Conservation (phyloP, 1,140 invertebrate genomes). For the Limonius californicus region DNA sequence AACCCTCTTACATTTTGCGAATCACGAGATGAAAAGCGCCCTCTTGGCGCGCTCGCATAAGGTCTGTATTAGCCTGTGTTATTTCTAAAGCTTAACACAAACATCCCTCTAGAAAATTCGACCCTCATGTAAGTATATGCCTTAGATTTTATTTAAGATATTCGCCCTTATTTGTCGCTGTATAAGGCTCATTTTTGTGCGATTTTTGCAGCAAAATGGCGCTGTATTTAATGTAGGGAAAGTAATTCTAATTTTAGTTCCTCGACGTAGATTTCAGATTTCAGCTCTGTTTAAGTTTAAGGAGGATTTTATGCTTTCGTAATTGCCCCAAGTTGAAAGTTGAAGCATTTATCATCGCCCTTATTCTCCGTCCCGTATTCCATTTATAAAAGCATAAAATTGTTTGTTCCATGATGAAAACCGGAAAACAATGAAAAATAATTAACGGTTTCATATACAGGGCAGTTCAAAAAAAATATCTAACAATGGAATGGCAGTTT, state of each 20-base stretch:
- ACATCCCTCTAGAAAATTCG: slow-evolving; percentile 37
- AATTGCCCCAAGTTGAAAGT: slow-evolving; percentile 26
- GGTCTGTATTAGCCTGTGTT: slow-evolving; percentile 15
- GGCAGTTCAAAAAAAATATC: too few species aligned
- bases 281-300: slow-evolving; percentile 42
- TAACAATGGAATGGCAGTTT: too few species aligned
- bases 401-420: too few species aligned
- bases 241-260: slow-evolving; percentile 40
- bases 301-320: slow-evolving; percentile 39
- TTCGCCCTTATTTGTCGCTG: slow-evolving; percentile 30
- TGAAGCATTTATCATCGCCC: slow-evolving; percentile 9
- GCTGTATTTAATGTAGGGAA: slow-evolving; percentile 18
- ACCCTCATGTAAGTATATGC: slow-evolving; percentile 35
- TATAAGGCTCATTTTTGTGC: slow-evolving; percentile 30
- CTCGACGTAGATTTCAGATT: slow-evolving; percentile 30
- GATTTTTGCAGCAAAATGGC: slow-evolving; percentile 27
- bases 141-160: slow-evolving; percentile 38
- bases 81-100: slow-evolving; percentile 29
- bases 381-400: too few species aligned
- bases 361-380: neutral
- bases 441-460: too few species aligned
- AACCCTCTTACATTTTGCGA: slow-evolving; percentile 29
- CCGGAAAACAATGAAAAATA: too few species aligned
- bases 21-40: slow-evolving; percentile 4
- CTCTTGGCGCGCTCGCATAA: neutral